Percentiles rank a stretch among this genome's conserved stretches.
Evolutionary conservation across 2,888 invertebrate species (phyloP).

Genomic region (Disparrhopalites patrizii): DNA sequence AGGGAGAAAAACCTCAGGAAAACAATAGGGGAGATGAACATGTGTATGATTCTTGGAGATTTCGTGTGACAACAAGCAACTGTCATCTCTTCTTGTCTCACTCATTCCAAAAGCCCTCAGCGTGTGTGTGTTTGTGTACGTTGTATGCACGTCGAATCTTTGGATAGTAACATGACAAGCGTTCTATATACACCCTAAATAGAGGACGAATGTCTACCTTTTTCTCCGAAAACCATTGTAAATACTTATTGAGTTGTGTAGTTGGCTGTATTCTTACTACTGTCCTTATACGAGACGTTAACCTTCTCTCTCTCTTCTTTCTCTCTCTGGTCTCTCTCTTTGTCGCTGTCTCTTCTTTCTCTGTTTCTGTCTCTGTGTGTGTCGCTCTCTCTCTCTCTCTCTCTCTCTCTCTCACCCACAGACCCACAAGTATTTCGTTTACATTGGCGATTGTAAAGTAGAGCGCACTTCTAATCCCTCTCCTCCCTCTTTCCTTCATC

Average conservation of each 20-base stretch:
- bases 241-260: too few species aligned
- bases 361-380: too few species aligned
- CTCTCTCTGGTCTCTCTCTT: not conserved
- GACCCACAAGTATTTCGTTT: slow-evolving; percentile 3
- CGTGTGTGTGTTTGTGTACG: too few species aligned
- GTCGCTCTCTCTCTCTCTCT: slow-evolving; percentile 12
- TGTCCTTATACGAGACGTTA: too few species aligned
- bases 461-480: slow-evolving; percentile 16
- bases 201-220: too few species aligned
- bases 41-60: slow-evolving; percentile 17
- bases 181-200: too few species aligned
- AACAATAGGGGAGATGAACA: slow-evolving; percentile 22
- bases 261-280: too few species aligned
- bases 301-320: not conserved
- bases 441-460: slow-evolving; percentile 12
- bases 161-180: too few species aligned
- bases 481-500: too few species aligned
- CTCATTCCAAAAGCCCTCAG: too few species aligned
- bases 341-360: not conserved
- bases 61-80: slow-evolving; percentile 25
- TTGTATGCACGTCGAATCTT: too few species aligned
- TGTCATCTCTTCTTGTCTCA: slow-evolving; percentile 12
- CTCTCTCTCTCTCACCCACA: slow-evolving; percentile 4
- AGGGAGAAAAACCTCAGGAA: slow-evolving; percentile 18
- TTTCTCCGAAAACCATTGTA: too few species aligned